Conservation (phyloP, 1,140 invertebrate genomes). For the Leptoteleia sp. region DNA sequence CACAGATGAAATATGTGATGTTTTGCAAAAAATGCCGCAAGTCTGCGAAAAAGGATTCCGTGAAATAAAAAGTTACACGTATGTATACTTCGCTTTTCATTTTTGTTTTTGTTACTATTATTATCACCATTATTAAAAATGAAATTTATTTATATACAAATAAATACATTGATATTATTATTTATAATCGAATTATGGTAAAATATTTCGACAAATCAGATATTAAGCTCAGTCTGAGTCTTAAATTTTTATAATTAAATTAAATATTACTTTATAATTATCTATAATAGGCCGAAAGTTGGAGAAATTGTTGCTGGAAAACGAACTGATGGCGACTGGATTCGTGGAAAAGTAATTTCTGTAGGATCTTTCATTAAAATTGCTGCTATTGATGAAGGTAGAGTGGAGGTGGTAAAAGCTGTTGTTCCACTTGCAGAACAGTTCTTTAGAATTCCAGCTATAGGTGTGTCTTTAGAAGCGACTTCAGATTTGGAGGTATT, state of each 20-base stretch:
- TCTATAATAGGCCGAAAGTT: conserved; percentile 68
- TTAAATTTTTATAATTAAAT: too few relatives aligned
- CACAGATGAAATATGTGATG: conserved; percentile 3
- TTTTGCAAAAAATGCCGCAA: conserved; percentile 48
- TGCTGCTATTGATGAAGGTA: conserved; percentile 68
- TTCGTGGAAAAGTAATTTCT: conserved; percentile 69
- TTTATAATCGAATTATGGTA: too few relatives aligned
- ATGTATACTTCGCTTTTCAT: too few relatives aligned
- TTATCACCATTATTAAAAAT: too few relatives aligned
- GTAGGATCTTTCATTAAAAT: conserved; percentile 55
- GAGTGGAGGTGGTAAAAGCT: conserved; percentile 28
- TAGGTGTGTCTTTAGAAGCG: conserved; percentile 46
- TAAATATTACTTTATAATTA: too few relatives aligned
- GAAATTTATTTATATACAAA: too few relatives aligned
- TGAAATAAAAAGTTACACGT: too few relatives aligned
- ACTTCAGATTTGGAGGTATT: background rate
- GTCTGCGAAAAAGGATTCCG: conserved; percentile 34
- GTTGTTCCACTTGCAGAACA: conserved; percentile 42
- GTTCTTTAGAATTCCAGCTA: conserved; percentile 39
- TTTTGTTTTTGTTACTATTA: too few relatives aligned
- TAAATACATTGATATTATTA: too few relatives aligned
- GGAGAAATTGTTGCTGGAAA: conserved; percentile 69
- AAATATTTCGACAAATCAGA: too few relatives aligned
- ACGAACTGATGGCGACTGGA: conserved; percentile 63
- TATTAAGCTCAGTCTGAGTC: too few relatives aligned